Base-by-base conservation (phyloP, 2,797 vertebrate species). In the Geotrypetes seraphini region DNA sequence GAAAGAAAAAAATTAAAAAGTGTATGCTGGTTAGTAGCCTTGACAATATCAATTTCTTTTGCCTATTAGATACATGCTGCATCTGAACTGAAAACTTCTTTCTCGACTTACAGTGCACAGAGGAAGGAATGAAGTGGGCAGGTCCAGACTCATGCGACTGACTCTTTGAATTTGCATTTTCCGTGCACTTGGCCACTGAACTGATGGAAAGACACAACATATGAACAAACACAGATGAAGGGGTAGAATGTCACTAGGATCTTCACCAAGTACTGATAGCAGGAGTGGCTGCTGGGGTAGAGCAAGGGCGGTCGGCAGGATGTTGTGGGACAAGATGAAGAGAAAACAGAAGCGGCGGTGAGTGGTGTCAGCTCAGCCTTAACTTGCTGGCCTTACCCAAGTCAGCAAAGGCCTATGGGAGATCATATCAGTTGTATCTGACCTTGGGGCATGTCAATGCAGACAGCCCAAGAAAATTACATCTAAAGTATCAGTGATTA, bases 211-310 rank as follows among this genome's bases (percentile, higher is more conserved):
- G 60, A 78, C 40, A 83, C 66, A 66, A 83, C 53, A 63, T 66
- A 71, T 60, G 72, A 73, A 55, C 60, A 84, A 47, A 85, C 49
- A 66, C 79, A 79, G 70, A 79, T 60, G 57, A 86, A 66, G 51
- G 82, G 60, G 59, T 82, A 81, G 49, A 75, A 43, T 2, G 39
- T 57, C 43, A 78, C 58, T 58, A 83, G 73, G 53, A 69, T 63
- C 74, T 60, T 66, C 48, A 82, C 68, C 57, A 81, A 47, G 54
- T 50, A 79, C 46, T 55, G 75, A 57, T 73, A 76, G 59, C 72
- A 83, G 63, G 76, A 71, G 38, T 57, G 71, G 37, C 60, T 55
- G 42, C 57, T 73, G 49, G 79, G 77, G 64, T 60, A 85, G 23
- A 63, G 36, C 9, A 69, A 72, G 22, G 62, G 53, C 54, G 78